Base-by-base conservation (phyloP, 1,140 invertebrate genomes). In the Megalopta genalis region DNA sequence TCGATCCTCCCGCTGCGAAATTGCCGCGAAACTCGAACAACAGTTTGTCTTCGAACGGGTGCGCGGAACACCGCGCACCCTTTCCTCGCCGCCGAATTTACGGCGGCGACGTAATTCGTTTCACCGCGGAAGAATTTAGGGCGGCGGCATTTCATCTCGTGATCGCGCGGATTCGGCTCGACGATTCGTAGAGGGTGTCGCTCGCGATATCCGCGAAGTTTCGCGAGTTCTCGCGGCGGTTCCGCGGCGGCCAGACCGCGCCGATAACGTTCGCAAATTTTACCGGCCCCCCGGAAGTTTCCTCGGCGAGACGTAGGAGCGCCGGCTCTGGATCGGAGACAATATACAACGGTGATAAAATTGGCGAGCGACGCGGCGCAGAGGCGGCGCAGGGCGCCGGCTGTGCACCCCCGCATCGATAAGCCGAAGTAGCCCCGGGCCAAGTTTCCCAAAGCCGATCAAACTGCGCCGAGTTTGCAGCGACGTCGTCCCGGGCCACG, bases 401-500 rank as follows among this genome's bases (percentile, higher is more conserved):
- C 54, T 57, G n/a, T n/a, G 6, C 49, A 54, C 49, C 16, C 49
- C 18, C 27, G 18, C 59, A 72, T 66, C 52, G 77, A 79, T 73
- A 78, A 78, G 71, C 84, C 77, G 74, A 73, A 79, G 85, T 82
- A 80, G 81, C 85, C 80, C 46, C 66, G 65, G 68, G 86, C 82
- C 69, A 80, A 84, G 81, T 85, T 87, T 46, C 78, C 59, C 52
- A 87, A 88, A 88, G 80, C 83, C 78, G 85, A 88, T 88, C 83
- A 86, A 87, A 74, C 79, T 77, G 46, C 49, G 64, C 52, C 27
- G 75, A 86, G 85, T 86, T 86, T 86, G 74, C 83, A 86, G 82
- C 80, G 72, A 32, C 54, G 65, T 14, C 39, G 75, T 52, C 62
- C 66, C 12, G 42, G 42, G 27, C 76, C 59, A 66, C 27, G 80